phyloP scores from a whole-genome alignment of 2,888 invertebrate species.

The Pogonocherus hispidulus region DNA sequence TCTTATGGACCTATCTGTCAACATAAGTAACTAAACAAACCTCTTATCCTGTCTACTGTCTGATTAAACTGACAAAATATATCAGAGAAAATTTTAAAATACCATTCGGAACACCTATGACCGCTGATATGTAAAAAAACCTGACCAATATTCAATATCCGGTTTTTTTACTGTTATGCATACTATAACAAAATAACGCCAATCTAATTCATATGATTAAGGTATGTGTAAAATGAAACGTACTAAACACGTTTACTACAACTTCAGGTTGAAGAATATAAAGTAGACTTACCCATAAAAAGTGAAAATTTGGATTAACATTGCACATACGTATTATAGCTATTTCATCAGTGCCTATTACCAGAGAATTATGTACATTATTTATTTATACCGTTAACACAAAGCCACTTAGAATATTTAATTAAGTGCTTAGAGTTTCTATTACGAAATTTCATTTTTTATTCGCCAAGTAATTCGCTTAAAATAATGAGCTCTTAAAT shows the following conservation, averaged over 20 bases:
- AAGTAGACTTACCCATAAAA: conserved; percentile 26
- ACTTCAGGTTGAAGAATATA: conserved; percentile 5
- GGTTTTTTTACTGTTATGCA: conserved; percentile 14
- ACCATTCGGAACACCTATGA: too few species aligned
- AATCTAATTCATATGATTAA: conserved; percentile 4
- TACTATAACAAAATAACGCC: background rate
- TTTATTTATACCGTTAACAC: conserved; percentile 21
- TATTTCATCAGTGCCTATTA: conserved; percentile 18
- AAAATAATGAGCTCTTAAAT: background rate
- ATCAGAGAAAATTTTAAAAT: too few species aligned
- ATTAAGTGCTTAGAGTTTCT: background rate
- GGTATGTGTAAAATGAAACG: background rate
- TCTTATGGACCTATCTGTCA: too few species aligned
- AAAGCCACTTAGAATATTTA: conserved; percentile 14
- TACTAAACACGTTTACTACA: conserved; percentile 6
- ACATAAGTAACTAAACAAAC: too few species aligned
- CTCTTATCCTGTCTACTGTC: too few species aligned
- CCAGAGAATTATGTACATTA: conserved; percentile 23
- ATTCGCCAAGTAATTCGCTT: background rate
- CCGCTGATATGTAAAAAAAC: too few species aligned
- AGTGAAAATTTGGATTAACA: conserved; percentile 18
- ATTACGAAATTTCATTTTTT: conserved; percentile 7
- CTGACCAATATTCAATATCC: conserved; percentile 22
- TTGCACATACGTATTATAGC: background rate
- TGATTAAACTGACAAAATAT: too few species aligned